phyloP scores from a whole-genome alignment of 2,113 vertebrate genomes.

The Puffinus mauretanicus region DNA sequence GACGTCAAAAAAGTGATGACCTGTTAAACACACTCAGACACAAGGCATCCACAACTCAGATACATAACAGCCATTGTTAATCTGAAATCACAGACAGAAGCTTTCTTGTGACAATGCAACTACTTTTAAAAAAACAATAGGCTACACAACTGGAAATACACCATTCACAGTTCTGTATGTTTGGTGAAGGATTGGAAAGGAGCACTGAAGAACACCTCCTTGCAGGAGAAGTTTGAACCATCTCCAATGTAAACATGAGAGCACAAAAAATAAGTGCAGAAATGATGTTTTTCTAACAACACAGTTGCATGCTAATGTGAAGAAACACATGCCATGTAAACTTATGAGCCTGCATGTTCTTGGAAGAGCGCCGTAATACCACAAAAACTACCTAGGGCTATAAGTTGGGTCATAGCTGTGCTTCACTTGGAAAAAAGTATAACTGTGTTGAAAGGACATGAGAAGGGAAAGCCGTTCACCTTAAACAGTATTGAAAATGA shows the following conservation, averaged over 20 bases:
- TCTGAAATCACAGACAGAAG: neutral
- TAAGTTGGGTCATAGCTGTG: neutral
- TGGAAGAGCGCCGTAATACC: neutral
- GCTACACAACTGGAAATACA: neutral
- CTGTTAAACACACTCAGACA: neutral
- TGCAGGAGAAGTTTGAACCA: neutral
- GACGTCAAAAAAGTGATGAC: neutral
- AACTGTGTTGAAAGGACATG: neutral
- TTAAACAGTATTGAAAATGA: neutral
- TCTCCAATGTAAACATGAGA: neutral
- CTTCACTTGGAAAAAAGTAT: neutral
- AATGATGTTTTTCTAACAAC: neutral
- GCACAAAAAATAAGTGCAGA: neutral
- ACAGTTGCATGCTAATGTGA: neutral
- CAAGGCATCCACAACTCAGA: neutral
- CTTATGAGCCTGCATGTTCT: neutral
- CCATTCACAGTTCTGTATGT: neutral
- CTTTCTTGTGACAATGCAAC: neutral
- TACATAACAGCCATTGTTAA: neutral
- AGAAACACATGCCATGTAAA: neutral
- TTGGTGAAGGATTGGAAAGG: neutral
- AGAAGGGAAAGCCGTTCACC: neutral
- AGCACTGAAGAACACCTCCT: neutral
- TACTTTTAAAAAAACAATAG: neutral
- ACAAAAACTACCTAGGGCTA: neutral